Percentiles rank a stretch among this genome's conserved stretches.
Evolutionary conservation across 2,113 vertebrate genomes (phyloP).

Genomic region (Corvus moneduloides): DNA sequence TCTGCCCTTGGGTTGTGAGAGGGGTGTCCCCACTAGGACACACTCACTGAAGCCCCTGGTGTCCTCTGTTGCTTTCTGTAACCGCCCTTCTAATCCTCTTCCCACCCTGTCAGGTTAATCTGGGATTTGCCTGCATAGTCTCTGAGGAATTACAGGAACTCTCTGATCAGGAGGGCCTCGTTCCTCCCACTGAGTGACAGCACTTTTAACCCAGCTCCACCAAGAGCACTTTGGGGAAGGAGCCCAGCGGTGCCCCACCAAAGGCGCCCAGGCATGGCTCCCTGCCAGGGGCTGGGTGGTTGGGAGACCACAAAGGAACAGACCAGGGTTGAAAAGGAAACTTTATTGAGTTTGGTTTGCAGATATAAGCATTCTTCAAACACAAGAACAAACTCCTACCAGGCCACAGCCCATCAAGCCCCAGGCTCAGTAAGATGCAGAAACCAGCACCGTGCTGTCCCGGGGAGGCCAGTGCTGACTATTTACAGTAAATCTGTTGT

Average conservation of each 20-base stretch:
- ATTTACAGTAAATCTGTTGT: neutral
- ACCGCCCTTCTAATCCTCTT: constrained; percentile 48
- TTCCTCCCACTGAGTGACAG: neutral
- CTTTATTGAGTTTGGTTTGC: constrained; percentile 24
- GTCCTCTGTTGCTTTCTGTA: neutral
- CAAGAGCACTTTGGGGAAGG: neutral
- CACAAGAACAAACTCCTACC: neutral
- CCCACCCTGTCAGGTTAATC: constrained; percentile 56
- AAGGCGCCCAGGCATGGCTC: neutral
- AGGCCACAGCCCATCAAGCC: neutral
- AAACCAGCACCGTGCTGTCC: neutral
- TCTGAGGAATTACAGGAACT: constrained; percentile 38
- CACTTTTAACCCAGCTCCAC: neutral
- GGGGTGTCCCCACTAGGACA: fast-evolving
- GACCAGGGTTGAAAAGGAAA: neutral
- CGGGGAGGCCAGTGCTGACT: neutral
- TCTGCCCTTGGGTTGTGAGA: neutral
- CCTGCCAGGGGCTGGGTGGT: neutral
- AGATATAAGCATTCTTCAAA: neutral
- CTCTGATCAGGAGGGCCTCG: neutral
- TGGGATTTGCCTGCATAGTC: constrained; percentile 51
- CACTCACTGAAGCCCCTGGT: fast-evolving
- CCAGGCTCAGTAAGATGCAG: neutral
- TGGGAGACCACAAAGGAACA: neutral
- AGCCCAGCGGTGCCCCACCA: neutral